Evolutionary conservation across 1,140 invertebrate species (phyloP), one percentile per base, ranked within the genome.

Genomic region (Bradysia coprophila): DNA sequence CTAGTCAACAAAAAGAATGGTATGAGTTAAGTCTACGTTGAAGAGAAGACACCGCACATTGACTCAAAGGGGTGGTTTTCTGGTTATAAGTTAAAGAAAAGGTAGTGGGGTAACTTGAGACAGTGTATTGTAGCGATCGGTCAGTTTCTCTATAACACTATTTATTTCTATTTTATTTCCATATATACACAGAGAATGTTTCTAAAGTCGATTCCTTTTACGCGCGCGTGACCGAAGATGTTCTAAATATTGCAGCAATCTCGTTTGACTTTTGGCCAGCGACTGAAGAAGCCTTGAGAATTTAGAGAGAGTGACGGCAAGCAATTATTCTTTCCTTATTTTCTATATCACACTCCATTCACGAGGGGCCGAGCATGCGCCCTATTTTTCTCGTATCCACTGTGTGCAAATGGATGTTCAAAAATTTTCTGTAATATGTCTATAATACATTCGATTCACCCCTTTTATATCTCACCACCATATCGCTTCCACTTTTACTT

Each of bases 211-310:
- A 13, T 28, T 32, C 37, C 32, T 43, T 36, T 36, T 43, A 43
- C 41, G 41, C 41, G 31, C 41, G 41, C 41, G 41, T 43, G 19
- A 43, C 41, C 41, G 41, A 43, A 43, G 41, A 43, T 43, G 32
- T 43, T 22, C 38, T 22, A 21, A 39, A 39, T 23, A 22, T 23
- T 39, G n/a, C 41, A 36, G 41, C 41, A 43, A 36, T 23, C 31
- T 20, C 21, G 41, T 43, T 32, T 24, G 41, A 43, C 41, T 43
- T 43, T 43, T 43, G 32, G 41, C 24, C 34, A 43, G 32, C 33
- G 34, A 43, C 41, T 43, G 21, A 43, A 43, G 41, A 43, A 43
- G 31, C 31, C 31, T 43, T 24, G 31, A 36, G 22, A 22, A 37
- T 21, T 37, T 16, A 36, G 37, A 43, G 41, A 43, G 41, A 36